phyloP scores from a whole-genome alignment of 2,113 vertebrate genomes.

The Sminthopsis crassicaudata region DNA sequence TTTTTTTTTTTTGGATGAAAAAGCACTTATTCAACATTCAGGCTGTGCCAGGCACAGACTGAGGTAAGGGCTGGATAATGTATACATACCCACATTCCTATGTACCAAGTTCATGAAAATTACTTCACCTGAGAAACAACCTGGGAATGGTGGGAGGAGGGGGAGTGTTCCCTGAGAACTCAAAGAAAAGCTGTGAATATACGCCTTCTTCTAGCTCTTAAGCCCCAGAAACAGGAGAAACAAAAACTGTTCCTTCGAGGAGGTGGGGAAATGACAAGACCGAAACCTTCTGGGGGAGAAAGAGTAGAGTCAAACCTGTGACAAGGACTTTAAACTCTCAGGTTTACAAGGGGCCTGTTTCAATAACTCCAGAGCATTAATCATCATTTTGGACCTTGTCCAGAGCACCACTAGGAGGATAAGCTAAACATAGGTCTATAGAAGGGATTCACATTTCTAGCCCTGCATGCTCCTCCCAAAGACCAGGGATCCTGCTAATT shows the following conservation, averaged over 20 bases:
- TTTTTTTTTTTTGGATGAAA: conserved; percentile 26
- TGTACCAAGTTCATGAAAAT: not conserved
- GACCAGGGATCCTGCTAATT: not conserved
- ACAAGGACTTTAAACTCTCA: not conserved
- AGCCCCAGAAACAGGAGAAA: not conserved
- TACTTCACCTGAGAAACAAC: not conserved
- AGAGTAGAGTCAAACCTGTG: not conserved
- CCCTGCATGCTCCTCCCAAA: not conserved
- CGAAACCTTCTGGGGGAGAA: not conserved
- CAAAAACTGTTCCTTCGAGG: not conserved
- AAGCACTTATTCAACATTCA: not conserved
- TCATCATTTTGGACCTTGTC: not conserved
- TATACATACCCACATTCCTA: conserved; percentile 37
- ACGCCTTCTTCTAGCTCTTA: not conserved
- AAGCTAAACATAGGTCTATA: not conserved
- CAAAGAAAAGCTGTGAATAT: not conserved
- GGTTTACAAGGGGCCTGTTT: not conserved
- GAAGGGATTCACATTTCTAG: not conserved
- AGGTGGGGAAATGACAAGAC: not conserved
- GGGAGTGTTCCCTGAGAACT: not conserved
- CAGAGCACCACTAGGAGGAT: not conserved
- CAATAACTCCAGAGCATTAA: not conserved
- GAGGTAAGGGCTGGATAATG: not conserved
- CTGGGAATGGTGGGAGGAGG: not conserved
- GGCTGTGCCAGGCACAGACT: not conserved